Percentiles rank a stretch among this genome's conserved stretches.
Conservation (phyloP, 2,113 vertebrate genomes). For the Diadophis punctatus region DNA sequence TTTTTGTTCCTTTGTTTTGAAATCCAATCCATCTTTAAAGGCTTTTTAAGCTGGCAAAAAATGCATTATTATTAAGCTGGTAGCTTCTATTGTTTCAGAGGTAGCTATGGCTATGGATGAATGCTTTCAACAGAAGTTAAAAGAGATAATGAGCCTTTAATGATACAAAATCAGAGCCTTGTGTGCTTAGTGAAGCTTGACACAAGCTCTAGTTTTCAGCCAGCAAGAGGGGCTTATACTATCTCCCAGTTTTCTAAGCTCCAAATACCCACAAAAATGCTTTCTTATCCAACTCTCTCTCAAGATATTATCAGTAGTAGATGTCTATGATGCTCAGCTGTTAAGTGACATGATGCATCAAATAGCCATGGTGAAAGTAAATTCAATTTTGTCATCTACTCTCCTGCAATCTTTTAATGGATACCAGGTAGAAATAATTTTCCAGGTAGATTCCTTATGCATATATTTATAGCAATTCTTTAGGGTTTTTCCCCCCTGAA, state of each 20-base stretch:
- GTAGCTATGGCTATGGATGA: conserved; percentile 68
- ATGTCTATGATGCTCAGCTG: conserved; percentile 21
- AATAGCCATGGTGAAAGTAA: conserved; percentile 33
- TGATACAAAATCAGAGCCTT: conserved; percentile 69
- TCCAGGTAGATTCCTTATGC: neutral
- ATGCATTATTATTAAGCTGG: conserved; percentile 57
- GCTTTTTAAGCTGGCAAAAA: conserved; percentile 58
- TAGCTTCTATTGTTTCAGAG: conserved; percentile 65
- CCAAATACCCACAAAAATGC: conserved; percentile 52
- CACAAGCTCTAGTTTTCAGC: conserved; percentile 62
- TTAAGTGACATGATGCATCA: conserved; percentile 23
- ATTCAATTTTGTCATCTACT: neutral
- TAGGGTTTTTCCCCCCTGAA: neutral
- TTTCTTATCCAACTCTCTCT: conserved; percentile 39
- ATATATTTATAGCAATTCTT: conserved; percentile 1
- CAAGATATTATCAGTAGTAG: conserved; percentile 29
- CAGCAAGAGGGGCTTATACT: conserved; percentile 26
- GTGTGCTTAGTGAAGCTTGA: conserved; percentile 69
- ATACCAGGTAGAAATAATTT: conserved; percentile 1
- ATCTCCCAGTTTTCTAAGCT: conserved; percentile 39
- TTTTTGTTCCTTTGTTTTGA: conserved; percentile 57
- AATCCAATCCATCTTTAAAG: conserved; percentile 64
- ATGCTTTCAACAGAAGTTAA: conserved; percentile 74
- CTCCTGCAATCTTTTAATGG: conserved; percentile 10
- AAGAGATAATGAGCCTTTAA: conserved; percentile 76